Evolutionary conservation across 2,797 vertebrate genomes (phyloP).

Genomic region (Pterois miles): DNA sequence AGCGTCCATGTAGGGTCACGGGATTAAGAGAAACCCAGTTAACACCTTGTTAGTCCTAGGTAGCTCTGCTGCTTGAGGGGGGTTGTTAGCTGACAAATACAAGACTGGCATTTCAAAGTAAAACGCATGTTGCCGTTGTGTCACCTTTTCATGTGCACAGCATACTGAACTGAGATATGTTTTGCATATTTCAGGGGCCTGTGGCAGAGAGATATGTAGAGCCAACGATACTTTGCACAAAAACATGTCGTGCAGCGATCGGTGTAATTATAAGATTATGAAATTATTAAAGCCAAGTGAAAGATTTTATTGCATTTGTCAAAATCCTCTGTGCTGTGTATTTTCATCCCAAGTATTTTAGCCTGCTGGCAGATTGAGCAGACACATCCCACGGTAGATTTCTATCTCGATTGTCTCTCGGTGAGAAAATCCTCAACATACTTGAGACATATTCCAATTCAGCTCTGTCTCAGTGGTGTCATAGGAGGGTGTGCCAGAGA

Average conservation of each 20-base stretch:
- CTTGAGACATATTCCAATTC: constrained; percentile 59
- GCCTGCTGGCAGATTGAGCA: constrained; percentile 45
- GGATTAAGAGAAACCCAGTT: constrained; percentile 53
- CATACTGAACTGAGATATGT: constrained; percentile 33
- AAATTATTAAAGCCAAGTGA: constrained; percentile 36
- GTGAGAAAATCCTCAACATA: constrained; percentile 66
- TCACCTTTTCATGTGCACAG: constrained; percentile 40
- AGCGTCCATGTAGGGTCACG: constrained; percentile 47
- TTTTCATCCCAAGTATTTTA: constrained; percentile 43
- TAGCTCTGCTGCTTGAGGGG: constrained; percentile 26
- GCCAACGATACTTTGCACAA: constrained; percentile 16
- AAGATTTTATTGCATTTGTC: constrained; percentile 31
- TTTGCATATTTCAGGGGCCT: constrained; percentile 47
- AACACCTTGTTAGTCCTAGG: constrained; percentile 49
- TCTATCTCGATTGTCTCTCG: constrained; percentile 40
- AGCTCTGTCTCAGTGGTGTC: constrained; percentile 64
- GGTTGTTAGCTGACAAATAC: constrained; percentile 59
- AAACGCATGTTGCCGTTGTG: constrained; percentile 51
- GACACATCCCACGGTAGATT: constrained; percentile 51
- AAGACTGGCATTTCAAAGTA: constrained; percentile 55
- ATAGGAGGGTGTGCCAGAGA: constrained; percentile 64
- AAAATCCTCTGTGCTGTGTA: constrained; percentile 18
- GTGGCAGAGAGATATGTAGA: constrained; percentile 20
- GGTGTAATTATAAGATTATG: constrained; percentile 37
- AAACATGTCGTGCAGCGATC: constrained; percentile 31